These are phyloP conservation scores for Drosophila nigricruria DNA, from an alignment of 2,888 invertebrate species.

Conservation along the genomic window DNA sequence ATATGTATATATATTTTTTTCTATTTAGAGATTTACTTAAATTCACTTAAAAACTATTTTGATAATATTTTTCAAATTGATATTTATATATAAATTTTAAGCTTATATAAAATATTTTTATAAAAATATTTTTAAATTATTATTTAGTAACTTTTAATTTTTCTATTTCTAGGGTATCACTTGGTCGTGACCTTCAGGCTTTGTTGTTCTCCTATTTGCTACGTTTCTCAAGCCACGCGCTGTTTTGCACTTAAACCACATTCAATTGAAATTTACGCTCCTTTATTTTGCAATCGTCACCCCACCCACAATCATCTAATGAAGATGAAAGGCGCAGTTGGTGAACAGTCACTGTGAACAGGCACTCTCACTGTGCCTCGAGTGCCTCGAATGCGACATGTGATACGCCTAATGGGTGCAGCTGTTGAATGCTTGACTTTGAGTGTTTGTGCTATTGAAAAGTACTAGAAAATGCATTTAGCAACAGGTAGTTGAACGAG, in stretches of 20 bases:
- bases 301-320: constrained; percentile 44
- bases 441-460: constrained; percentile 24
- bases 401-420: constrained; percentile 32
- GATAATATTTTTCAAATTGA: too few relatives aligned
- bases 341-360: constrained; percentile 53
- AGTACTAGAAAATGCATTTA: constrained; percentile 22
- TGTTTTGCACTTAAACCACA: constrained; percentile 65
- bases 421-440: constrained; percentile 13
- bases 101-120: too few relatives aligned
- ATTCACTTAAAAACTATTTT: too few relatives aligned
- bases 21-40: too few relatives aligned
- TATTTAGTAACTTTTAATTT: neutral
- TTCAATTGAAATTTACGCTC: constrained; percentile 64
- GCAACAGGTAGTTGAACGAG: constrained; percentile 3
- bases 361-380: constrained; percentile 19
- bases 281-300: constrained; percentile 74
- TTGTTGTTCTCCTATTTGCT: neutral
- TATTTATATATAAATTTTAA: too few relatives aligned
- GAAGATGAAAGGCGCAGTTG: constrained; percentile 47
- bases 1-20: too few relatives aligned
- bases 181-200: neutral
- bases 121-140: too few relatives aligned
- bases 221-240: constrained; percentile 54
- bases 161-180: constrained; percentile 11
- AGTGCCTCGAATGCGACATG: constrained; percentile 9